Conservation (phyloP, 2,113 vertebrate genomes). For the Rhinoptilus africanus region DNA sequence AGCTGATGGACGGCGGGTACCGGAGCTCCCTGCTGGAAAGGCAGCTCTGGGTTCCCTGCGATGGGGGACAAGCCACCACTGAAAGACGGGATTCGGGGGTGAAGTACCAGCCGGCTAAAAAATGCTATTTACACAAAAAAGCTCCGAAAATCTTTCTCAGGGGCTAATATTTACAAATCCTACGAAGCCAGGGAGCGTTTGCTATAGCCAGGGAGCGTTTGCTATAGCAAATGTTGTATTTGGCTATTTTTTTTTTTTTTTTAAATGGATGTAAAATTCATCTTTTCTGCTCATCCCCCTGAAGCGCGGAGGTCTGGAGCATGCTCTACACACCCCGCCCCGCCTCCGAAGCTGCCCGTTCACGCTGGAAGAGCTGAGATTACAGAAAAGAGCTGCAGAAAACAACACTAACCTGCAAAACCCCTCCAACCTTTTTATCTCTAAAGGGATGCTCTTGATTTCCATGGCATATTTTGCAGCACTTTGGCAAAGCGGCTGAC, state of each 20-base stretch:
- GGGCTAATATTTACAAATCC: not conserved
- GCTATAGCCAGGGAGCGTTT: too few species aligned
- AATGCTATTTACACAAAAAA: not conserved
- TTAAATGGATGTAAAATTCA: not conserved
- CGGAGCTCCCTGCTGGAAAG: not conserved
- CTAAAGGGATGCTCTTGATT: not conserved
- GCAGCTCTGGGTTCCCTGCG: not conserved
- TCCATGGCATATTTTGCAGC: not conserved
- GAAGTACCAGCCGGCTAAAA: not conserved
- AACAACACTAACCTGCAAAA: not conserved
- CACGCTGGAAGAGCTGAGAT: not conserved
- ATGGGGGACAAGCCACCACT: accelerated
- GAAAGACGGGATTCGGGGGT: not conserved
- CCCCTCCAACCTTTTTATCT: not conserved
- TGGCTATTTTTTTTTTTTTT: not conserved
- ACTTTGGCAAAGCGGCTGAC: not conserved
- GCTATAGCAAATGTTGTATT: not conserved
- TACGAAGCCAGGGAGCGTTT: not conserved
- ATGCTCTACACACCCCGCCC: not conserved
- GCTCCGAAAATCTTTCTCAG: not conserved
- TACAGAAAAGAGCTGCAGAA: not conserved
- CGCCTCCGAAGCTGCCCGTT: not conserved
- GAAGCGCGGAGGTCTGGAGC: not conserved
- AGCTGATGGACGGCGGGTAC: accelerated
- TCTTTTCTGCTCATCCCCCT: not conserved